Evolutionary conservation across 2,888 invertebrate species (phyloP).

Genomic region (Clivina fossor): DNA sequence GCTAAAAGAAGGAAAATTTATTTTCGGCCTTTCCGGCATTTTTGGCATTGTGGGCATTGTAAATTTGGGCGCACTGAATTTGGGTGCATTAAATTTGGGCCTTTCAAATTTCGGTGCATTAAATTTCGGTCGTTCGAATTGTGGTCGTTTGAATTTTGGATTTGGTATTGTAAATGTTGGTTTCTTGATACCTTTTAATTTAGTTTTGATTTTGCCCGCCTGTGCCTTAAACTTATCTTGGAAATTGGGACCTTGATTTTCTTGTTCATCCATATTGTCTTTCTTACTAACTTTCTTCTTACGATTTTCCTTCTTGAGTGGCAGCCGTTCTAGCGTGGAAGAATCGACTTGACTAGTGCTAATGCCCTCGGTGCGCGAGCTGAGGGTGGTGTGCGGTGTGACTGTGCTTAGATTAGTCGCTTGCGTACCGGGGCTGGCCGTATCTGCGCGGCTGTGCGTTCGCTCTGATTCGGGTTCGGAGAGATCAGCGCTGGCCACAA

Average conservation of each 20-base stretch:
- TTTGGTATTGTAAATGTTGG: constrained; percentile 55
- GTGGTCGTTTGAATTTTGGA: constrained; percentile 46
- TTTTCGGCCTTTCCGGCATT: constrained; percentile 63
- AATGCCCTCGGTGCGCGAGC: constrained; percentile 59
- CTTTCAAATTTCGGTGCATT: constrained; percentile 58
- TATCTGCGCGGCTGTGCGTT: constrained; percentile 32
- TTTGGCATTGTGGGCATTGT: constrained; percentile 62
- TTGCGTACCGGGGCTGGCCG: constrained; percentile 15
- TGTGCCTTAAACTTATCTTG: constrained; percentile 69
- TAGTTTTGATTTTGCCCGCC: constrained; percentile 71
- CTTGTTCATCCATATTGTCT: constrained; percentile 25
- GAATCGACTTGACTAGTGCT: constrained; percentile 62
- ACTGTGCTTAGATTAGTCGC: constrained; percentile 49
- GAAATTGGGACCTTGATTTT: constrained; percentile 51
- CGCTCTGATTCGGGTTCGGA: constrained; percentile 45
- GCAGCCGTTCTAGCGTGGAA: constrained; percentile 65
- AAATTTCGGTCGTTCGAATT: constrained; percentile 49
- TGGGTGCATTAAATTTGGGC: constrained; percentile 60
- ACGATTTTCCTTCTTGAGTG: constrained; percentile 59
- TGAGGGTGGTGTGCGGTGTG: constrained; percentile 52
- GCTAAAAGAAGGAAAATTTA: constrained; percentile 53
- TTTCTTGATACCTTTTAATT: constrained; percentile 64
- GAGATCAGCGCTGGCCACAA: constrained; percentile 52
- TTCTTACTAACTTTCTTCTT: constrained; percentile 28
- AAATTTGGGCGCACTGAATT: constrained; percentile 65